Base-by-base conservation (phyloP, 2,797 vertebrate genomes). In the Xiphophorus birchmanni region DNA sequence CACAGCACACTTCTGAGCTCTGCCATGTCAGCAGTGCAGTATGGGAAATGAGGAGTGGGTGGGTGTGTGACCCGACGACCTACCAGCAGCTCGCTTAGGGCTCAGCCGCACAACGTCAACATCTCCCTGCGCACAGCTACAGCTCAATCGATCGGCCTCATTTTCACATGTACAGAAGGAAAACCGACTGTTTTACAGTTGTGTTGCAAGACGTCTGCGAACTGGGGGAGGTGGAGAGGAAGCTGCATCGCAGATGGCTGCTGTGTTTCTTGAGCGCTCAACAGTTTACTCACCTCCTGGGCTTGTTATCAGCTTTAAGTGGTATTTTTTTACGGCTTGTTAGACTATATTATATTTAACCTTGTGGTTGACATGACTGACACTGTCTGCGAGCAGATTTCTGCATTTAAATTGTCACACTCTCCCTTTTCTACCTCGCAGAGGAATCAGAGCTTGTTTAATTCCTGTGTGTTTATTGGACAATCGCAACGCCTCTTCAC, bases 1-100 rank as follows among this genome's bases (percentile, higher is more conserved):
- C 92, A 94, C 78, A 94, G 94, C 88, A 77, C 81, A 84, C 86
- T 89, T 91, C 89, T 82, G 74, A 92, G 84, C 89, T 81, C 80
- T 83, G 83, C 88, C 87, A 73, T 92, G 93, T 93, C 92, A 92
- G 93, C 90, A 85, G 83, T 90, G 88, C 91, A 87, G 77, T 90
- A 86, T 93, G 89, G 90, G 93, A 95, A 95, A 94, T 89, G 85
- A 91, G 90, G 90, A 94, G 94, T 94, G 92, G 94, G 94, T 93
- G 92, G 92, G 90, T 90, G 91, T 91, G 88, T 94, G 93, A 95
- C 94, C 94, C 42, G 47, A 65, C 50, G 85, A 92, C 91, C 92
- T 91, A 86, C 79, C 90, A 87, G 75, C 90, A 91, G 84, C 85
- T 93, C 45, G 90, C 93, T 92, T 74, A 90, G 85, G 87, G 91